A percentile compares a stretch with the other conserved stretches of the same genome.
Conservation (phyloP, 2,113 vertebrate species). For the Aleadryas rufinucha region DNA sequence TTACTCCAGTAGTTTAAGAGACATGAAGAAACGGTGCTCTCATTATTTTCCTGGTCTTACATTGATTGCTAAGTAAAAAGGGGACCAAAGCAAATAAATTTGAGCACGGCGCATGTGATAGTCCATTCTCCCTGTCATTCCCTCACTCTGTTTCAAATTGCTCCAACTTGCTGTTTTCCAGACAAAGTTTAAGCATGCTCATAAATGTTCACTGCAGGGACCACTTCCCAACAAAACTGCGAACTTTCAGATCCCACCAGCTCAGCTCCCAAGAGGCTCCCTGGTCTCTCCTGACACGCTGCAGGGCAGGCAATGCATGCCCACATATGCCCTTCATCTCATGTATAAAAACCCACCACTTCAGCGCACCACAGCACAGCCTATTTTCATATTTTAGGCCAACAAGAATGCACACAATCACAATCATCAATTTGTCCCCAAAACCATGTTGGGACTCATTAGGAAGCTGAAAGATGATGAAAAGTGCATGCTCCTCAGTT, state of each 20-base stretch:
- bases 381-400: neutral
- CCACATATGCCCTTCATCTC: accelerated
- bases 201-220: neutral
- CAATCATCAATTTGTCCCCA: neutral
- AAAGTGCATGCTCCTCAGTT: neutral
- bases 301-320: accelerated
- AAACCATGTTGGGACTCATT: neutral
- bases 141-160: neutral
- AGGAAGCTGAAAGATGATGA: neutral
- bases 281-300: accelerated
- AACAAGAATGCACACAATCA: neutral
- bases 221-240: neutral
- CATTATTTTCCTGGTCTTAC: neutral
- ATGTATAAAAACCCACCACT: neutral
- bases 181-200: neutral
- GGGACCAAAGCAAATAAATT: neutral
- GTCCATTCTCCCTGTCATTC: neutral
- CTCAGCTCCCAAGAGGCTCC: neutral
- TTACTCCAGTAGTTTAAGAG: neutral
- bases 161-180: neutral
- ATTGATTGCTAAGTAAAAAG: neutral
- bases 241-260: neutral
- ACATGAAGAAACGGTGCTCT: neutral
- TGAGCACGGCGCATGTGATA: neutral
- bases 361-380: neutral